Evolutionary conservation across 2,113 vertebrate genomes (phyloP).

Genomic region (Barnardius zonarius): DNA sequence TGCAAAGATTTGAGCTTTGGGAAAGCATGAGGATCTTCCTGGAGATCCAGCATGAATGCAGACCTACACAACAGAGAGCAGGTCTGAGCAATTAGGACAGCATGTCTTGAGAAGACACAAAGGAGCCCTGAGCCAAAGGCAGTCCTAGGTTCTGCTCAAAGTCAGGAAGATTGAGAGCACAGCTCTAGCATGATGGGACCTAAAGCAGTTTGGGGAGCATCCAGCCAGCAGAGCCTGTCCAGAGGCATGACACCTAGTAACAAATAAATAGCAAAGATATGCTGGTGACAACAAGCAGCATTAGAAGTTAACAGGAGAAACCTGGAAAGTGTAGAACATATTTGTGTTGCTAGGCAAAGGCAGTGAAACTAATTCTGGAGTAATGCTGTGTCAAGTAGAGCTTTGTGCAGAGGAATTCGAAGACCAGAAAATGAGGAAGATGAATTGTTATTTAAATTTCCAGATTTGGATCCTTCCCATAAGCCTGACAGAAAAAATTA

Average conservation of each 20-base stretch:
- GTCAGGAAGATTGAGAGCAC: background rate
- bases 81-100: background rate
- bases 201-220: background rate
- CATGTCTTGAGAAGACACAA: accelerated
- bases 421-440: slow-evolving; percentile 56
- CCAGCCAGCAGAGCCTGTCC: background rate
- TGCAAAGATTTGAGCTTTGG: background rate
- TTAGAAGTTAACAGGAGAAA: slow-evolving; percentile 27
- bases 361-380: slow-evolving; percentile 44
- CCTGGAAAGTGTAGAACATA: slow-evolving; percentile 55
- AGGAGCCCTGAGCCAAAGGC: background rate
- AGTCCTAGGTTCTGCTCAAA: background rate
- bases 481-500: slow-evolving; percentile 43
- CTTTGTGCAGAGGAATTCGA: slow-evolving; percentile 3
- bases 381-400: slow-evolving; percentile 36
- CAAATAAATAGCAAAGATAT: slow-evolving; percentile 45
- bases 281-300: background rate
- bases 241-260: background rate
- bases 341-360: slow-evolving; percentile 57
- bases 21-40: background rate
- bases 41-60: background rate
- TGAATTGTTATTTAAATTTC: slow-evolving; percentile 57
- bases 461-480: slow-evolving; percentile 32
- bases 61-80: background rate
- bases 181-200: background rate